These are phyloP conservation scores for Fringilla coelebs DNA, from an alignment of 2,797 vertebrate species.

Conservation along the genomic window DNA sequence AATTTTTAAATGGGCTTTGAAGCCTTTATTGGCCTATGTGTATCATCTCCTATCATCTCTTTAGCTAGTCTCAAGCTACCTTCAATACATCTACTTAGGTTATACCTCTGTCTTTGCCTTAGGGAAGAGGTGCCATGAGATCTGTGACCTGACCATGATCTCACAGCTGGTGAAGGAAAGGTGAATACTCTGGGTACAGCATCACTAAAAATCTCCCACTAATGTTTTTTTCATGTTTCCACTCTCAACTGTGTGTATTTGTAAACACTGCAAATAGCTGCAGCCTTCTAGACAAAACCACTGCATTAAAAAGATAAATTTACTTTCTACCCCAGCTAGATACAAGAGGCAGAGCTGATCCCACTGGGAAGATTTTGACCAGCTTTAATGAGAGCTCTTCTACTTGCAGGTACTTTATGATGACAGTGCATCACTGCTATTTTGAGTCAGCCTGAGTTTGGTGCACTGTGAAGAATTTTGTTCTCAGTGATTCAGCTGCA, in stretches of 20 bases:
- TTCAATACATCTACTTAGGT: background rate
- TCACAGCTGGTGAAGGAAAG: background rate
- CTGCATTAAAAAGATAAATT: background rate
- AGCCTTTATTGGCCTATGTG: background rate
- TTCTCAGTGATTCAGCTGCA: conserved; percentile 23
- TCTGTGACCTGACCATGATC: background rate
- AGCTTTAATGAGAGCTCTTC: background rate
- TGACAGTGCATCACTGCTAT: background rate
- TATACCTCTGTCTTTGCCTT: background rate
- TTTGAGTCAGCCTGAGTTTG: background rate
- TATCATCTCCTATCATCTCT: background rate
- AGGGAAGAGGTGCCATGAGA: background rate
- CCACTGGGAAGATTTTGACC: background rate
- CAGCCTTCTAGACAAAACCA: background rate
- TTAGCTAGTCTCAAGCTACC: background rate
- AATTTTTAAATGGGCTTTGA: background rate
- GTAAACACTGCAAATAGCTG: background rate
- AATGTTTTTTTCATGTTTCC: background rate
- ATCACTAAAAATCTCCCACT: background rate
- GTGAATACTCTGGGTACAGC: background rate
- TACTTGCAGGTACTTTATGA: background rate
- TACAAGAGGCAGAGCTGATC: background rate
- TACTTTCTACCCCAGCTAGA: background rate
- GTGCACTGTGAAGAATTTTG: background rate
- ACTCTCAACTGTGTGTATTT: background rate